These are phyloP conservation scores for Ischnura elegans DNA, from an alignment of 2,888 invertebrate species.

Conservation along the genomic window DNA sequence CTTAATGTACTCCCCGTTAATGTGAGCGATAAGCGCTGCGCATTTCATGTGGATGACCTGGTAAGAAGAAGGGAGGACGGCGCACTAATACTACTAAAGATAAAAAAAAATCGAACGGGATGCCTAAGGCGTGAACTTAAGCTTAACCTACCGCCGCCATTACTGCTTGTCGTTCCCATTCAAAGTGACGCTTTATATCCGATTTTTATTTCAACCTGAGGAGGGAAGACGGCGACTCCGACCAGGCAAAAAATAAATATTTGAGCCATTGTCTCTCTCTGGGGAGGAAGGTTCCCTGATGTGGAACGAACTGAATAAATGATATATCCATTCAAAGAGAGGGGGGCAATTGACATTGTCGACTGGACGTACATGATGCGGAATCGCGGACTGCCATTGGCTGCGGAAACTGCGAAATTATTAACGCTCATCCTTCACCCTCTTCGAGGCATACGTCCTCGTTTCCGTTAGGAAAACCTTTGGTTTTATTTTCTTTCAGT, in stretches of 20 bases:
- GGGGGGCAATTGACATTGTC: background rate
- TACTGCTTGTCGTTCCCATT: background rate
- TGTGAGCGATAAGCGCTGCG: background rate
- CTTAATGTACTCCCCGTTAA: background rate
- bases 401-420: too few relatives aligned
- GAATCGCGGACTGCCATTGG: too few relatives aligned
- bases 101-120: background rate
- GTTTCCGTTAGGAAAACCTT: too few relatives aligned
- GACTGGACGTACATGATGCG: background rate
- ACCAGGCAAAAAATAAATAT: background rate
- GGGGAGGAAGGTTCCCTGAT: background rate
- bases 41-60: background rate
- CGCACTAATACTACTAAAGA: background rate
- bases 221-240: background rate
- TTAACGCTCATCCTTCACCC: too few relatives aligned
- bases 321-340: background rate
- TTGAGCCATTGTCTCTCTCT: background rate
- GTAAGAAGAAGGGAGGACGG: background rate
- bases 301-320: background rate
- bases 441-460: too few relatives aligned
- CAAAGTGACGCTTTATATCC: background rate
- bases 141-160: background rate
- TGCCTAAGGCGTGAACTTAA: background rate
- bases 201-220: background rate
- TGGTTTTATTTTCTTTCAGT: too few relatives aligned